phyloP scores from a whole-genome alignment of 1,140 invertebrate genomes.

The Drosophila punjabiensis region DNA sequence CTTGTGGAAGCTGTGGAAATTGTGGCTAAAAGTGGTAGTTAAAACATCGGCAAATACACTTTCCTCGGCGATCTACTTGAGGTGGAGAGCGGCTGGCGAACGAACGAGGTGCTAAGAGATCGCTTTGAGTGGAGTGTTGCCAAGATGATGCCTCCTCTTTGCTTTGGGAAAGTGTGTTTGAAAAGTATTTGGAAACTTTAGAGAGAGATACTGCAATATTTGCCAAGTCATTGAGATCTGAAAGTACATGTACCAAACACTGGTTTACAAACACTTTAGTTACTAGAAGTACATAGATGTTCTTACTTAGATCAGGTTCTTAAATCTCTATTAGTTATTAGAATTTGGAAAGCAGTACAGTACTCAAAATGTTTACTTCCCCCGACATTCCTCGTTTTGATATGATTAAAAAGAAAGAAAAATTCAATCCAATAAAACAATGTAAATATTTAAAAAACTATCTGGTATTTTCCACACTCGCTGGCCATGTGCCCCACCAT shows the following conservation, averaged over 20 bases:
- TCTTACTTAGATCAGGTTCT: too few relatives aligned
- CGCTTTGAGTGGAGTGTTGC: conserved; percentile 7
- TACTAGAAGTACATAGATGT: background rate
- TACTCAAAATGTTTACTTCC: background rate
- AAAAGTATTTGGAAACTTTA: conserved; percentile 8
- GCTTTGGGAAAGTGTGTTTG: conserved; percentile 5
- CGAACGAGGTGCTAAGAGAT: conserved; percentile 46
- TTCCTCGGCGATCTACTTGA: conserved; percentile 40
- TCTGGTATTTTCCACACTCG: conserved; percentile 26
- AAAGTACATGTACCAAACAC: background rate
- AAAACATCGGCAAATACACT: conserved; percentile 59
- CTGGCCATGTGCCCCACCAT: conserved; percentile 25
- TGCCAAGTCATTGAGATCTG: conserved; percentile 3
- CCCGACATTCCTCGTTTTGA: conserved; percentile 1
- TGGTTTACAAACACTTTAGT: background rate
- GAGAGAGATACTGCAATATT: background rate
- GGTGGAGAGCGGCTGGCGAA: conserved; percentile 20
- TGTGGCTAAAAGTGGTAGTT: conserved; percentile 15
- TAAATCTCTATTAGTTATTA: too few relatives aligned
- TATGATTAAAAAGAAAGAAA: background rate
- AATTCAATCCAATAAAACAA: conserved; percentile 18
- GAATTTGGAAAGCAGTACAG: too few relatives aligned
- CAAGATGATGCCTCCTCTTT: conserved; percentile 4
- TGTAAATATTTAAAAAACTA: conserved; percentile 56
- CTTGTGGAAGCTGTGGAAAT: background rate